These are phyloP conservation scores for Apteryx mantelli DNA, from an alignment of 2,113 vertebrate species.

Conservation along the genomic window DNA sequence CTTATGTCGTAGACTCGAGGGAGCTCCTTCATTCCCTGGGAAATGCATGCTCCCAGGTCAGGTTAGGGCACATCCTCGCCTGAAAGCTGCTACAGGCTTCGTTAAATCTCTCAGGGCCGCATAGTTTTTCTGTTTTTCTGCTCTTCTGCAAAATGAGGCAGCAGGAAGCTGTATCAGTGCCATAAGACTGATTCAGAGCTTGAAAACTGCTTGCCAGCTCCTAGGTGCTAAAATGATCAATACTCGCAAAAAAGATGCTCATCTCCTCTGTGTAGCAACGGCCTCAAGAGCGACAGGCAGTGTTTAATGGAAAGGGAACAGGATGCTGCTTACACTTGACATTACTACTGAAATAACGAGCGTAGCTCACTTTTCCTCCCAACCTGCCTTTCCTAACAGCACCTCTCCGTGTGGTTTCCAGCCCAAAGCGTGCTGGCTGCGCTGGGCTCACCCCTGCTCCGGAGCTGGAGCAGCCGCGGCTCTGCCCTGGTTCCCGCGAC, in stretches of 20 bases:
- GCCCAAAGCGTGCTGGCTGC: too few species aligned
- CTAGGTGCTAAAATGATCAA: not conserved
- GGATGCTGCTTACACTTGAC: not conserved
- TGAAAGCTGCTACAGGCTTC: not conserved
- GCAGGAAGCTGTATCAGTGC: not conserved
- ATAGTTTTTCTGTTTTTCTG: not conserved
- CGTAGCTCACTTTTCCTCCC: not conserved
- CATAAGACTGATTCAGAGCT: not conserved
- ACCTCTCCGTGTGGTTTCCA: not conserved
- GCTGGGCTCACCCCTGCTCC: too few species aligned
- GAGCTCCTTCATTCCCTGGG: not conserved
- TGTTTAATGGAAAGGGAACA: not conserved
- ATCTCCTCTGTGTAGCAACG: not conserved
- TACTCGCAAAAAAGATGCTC: not conserved
- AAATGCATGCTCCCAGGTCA: too few species aligned
- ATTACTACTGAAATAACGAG: not conserved
- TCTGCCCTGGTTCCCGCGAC: too few species aligned
- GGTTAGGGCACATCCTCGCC: rapidly evolving
- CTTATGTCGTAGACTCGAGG: not conserved
- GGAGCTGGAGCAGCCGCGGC: too few species aligned
- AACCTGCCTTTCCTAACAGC: not conserved
- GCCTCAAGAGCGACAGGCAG: not conserved
- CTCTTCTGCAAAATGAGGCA: too few species aligned
- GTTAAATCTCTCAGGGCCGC: not conserved
- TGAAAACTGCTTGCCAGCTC: not conserved